Evolutionary conservation across 2,113 vertebrate species (phyloP).

Genomic region (Nerophis lumbriciformis): DNA sequence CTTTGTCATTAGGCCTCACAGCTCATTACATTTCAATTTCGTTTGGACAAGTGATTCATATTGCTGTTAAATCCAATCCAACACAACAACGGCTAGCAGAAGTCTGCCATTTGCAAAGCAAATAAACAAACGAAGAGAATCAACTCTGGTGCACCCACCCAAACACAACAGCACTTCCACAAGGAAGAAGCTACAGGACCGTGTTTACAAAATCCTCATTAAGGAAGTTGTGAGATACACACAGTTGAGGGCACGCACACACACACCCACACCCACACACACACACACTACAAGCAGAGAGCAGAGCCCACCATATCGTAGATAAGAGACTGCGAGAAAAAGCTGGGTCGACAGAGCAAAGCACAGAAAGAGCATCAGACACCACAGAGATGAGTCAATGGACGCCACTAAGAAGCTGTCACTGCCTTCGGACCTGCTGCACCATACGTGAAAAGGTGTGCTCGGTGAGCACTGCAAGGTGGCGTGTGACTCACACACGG

Average conservation of each 20-base stretch:
- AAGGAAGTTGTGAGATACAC: constrained; percentile 88
- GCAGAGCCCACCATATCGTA: constrained; percentile 80
- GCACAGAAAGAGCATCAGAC: constrained; percentile 69
- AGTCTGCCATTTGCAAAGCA: constrained; percentile 61
- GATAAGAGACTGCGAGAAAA: constrained; percentile 87
- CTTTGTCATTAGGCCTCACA: constrained; percentile 41
- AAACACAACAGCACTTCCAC: constrained; percentile 80
- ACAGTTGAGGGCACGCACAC: constrained; percentile 47
- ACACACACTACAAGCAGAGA: constrained; percentile 64
- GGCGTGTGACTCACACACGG: constrained; percentile 35
- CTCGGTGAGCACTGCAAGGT: constrained; percentile 47
- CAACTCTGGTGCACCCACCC: constrained; percentile 68
- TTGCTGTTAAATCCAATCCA: constrained; percentile 43
- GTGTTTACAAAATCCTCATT: constrained; percentile 99
- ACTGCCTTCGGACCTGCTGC: constrained; percentile 79
- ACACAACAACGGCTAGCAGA: constrained; percentile 44
- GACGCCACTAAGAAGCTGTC: constrained; percentile 56
- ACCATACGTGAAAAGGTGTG: constrained; percentile 66
- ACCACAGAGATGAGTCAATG: constrained; percentile 67
- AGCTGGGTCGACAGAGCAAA: constrained; percentile 59
- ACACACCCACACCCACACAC: constrained; percentile 37
- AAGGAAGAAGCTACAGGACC: constrained; percentile 75
- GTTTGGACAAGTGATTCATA: constrained; percentile 26
- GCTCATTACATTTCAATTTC: constrained; percentile 66
- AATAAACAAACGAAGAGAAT: constrained; percentile 69